Evolutionary conservation across 2,113 vertebrate genomes (phyloP).

Genomic region (Gorsachius goisagi): DNA sequence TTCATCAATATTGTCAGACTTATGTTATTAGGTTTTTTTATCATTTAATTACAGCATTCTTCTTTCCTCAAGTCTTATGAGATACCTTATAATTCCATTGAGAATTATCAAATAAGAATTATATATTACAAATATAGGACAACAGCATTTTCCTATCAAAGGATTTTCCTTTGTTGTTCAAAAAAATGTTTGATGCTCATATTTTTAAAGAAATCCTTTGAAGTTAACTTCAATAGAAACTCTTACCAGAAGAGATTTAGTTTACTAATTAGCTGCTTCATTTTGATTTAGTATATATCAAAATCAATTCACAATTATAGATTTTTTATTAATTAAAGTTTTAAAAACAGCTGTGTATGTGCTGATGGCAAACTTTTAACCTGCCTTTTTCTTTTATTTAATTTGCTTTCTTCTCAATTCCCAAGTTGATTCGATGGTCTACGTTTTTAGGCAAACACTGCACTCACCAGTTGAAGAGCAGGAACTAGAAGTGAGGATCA

Average conservation of each 20-base stretch:
- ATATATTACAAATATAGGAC: conserved; percentile 44
- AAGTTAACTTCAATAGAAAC: conserved; percentile 65
- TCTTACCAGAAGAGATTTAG: conserved; percentile 21
- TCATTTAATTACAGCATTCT: conserved; percentile 37
- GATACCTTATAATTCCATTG: conserved; percentile 23
- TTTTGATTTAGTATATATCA: conserved; percentile 43
- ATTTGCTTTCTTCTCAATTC: neutral
- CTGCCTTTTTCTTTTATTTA: neutral
- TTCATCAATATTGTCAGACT: neutral
- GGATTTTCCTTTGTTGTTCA: conserved; percentile 52
- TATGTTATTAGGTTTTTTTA: conserved; percentile 25
- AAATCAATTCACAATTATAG: conserved; percentile 35
- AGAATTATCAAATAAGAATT: conserved; percentile 48
- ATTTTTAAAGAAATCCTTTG: conserved; percentile 59
- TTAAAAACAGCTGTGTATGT: neutral
- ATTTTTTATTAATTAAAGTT: conserved; percentile 35
- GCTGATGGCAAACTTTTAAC: conserved; percentile 38
- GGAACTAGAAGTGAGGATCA: neutral
- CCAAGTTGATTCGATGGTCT: neutral
- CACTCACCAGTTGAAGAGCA: neutral
- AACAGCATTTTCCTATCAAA: conserved; percentile 40
- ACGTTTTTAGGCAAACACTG: neutral
- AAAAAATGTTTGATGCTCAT: conserved; percentile 59
- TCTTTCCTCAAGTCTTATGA: neutral
- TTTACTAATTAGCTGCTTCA: conserved; percentile 56